Base-by-base conservation (phyloP, 2,113 vertebrate species). In the Esox niger region DNA sequence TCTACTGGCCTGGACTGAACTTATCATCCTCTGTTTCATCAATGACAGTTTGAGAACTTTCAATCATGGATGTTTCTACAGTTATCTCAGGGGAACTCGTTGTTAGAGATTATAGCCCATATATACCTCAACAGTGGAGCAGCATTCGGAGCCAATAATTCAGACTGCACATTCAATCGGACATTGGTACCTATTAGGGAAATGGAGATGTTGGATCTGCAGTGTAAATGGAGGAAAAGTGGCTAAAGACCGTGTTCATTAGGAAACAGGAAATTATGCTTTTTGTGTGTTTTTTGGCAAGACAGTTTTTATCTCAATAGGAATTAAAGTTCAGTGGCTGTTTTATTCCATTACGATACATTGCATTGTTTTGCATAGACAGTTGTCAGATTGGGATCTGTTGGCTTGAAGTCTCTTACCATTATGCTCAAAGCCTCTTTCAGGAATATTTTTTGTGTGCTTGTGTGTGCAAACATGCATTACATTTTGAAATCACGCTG, bases 11-110 rank as follows among this genome's bases (percentile, higher is more conserved):
- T 52, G n/a, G n/a, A 21, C 47, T 52, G 47, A 52, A 21, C 47
- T n/a, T 52, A 21, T 21, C 1, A n/a, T 52, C 20, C 47, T 74
- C 71, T 72, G 87, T 79, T 80, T 85, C 84, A 52, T 21, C 47
- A 43, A 17, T 52, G 47, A 52, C 47, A 52, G n/a, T 52, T 52
- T 52, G 47, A 52, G 47, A 52, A 52, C n/a, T n/a, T 52, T 52
- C 6, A 23, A 59, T 69, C 23, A 59, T 70, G 62, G 78, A 82
- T 60, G 31, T 71, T 70, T 84, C 73, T 77, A 70, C 65, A 72
- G 78, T 67, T 60, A 85, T 88, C 90, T 91, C 90, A 88, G 88
- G 88, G 85, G 84, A 74, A 78, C 74, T 77, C 33, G 78, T 65
- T 60, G 59, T 67, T 71, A 59, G 73, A 79, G 66, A 75, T 73